Percentiles rank a stretch among this genome's conserved stretches.
Evolutionary conservation across 2,113 vertebrate genomes (phyloP).

Genomic region (Potamarius usumacintae): DNA sequence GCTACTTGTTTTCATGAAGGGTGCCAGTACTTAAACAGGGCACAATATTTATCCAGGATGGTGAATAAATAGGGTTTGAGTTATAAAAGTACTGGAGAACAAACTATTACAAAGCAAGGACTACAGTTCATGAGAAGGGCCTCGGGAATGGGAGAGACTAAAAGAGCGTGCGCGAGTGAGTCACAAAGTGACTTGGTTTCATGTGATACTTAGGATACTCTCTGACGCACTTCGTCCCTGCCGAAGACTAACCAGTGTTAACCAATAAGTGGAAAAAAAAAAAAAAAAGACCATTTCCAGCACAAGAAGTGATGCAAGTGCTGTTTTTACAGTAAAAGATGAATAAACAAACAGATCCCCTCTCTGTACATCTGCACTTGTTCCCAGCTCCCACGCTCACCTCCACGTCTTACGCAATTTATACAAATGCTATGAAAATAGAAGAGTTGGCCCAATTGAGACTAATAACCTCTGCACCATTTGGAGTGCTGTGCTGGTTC

Average conservation of each 20-base stretch:
- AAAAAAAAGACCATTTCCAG: conserved; percentile 4
- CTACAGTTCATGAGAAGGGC: conserved; percentile 26
- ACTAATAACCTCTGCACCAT: not conserved
- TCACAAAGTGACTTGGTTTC: conserved; percentile 47
- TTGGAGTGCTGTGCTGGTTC: not conserved
- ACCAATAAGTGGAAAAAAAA: not conserved
- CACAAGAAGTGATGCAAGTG: not conserved
- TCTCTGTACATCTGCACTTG: not conserved
- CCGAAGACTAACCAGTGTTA: conserved; percentile 6
- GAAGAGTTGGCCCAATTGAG: not conserved
- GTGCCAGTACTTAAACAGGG: not conserved
- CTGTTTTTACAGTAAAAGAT: not conserved
- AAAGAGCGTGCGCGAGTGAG: conserved; percentile 19
- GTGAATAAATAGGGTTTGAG: not conserved
- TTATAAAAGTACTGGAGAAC: not conserved
- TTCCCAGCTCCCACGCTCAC: not conserved
- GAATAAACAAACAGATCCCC: too few relatives aligned
- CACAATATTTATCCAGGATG: not conserved
- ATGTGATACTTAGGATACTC: conserved; percentile 44
- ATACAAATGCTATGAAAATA: conserved; percentile 29
- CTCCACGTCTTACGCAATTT: not conserved
- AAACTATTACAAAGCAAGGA: not conserved
- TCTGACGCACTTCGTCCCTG: conserved; percentile 8
- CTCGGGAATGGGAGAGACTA: conserved; percentile 32
- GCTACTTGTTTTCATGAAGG: not conserved